These are phyloP conservation scores for Malurus elegans DNA, from an alignment of 2,113 vertebrate genomes.

Conservation along the genomic window DNA sequence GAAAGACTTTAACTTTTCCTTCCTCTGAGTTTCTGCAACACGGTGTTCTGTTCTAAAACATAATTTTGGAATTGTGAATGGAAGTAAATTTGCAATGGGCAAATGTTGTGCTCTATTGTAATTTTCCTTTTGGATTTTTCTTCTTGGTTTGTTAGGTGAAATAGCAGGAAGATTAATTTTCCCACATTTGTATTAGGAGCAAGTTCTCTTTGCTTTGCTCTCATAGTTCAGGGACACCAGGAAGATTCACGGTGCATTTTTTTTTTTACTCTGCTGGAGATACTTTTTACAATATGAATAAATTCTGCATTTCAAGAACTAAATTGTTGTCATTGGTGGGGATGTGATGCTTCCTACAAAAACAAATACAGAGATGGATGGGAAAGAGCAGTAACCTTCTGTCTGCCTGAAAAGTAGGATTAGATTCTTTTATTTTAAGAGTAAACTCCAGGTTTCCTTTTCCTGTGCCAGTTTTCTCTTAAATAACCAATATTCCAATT, in stretches of 20 bases:
- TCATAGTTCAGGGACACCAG: neutral
- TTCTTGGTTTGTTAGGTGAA: neutral
- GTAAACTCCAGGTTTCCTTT: neutral
- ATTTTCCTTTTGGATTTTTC: neutral
- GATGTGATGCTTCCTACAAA: neutral
- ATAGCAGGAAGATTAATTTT: neutral
- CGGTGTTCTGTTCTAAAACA: rapidly evolving
- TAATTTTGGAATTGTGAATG: neutral
- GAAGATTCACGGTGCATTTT: neutral
- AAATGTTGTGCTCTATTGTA: neutral
- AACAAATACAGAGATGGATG: neutral
- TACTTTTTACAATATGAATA: neutral
- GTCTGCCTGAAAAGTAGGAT: neutral
- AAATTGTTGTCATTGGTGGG: neutral
- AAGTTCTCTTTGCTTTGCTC: neutral
- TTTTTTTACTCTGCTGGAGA: neutral
- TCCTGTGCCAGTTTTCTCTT: neutral
- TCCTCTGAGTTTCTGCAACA: neutral
- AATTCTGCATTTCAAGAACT: neutral
- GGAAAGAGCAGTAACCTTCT: neutral
- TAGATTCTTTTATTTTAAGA: neutral
- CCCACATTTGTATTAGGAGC: rapidly evolving
- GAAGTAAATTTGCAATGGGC: neutral
- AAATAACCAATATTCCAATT: neutral
- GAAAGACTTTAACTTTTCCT: neutral